Evolutionary conservation across 2,113 vertebrate genomes (phyloP), one percentile per base, ranked within the genome.

Genomic region (Stigmatopora nigra): DNA sequence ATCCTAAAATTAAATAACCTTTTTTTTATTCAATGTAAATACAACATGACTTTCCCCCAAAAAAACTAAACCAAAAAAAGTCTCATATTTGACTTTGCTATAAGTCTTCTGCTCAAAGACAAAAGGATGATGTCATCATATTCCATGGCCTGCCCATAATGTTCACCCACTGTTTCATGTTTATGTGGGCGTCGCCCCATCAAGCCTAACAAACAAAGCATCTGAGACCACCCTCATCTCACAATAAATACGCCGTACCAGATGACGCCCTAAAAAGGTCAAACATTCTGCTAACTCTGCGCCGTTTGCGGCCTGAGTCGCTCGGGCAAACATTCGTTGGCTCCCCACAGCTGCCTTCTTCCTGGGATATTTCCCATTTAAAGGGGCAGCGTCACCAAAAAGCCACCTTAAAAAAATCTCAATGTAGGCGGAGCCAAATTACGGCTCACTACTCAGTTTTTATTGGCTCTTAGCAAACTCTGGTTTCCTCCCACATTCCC

Each of bases 271-370:
- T 38, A 7, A 35, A 53, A 61, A 64, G 66, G 38, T 76, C 80
- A 68, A 67, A 72, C 53, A 14, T 73, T 80, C 69, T 22, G 65
- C 63, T 76, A 78, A 77, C 71, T 53, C 62, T 1, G 56, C 20
- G 36, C 46, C 69, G 71, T 67, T 67, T 65, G 59, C 65, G 65
- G 75, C 71, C 65, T n/a, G n/a, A n/a, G n/a, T 55, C 16, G 41
- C 64, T 62, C 49, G 69, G 69, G 36, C 48, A 80, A 84, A 80
- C 81, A 78, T 31, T 25, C 20, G 31, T 4, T 41, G 73, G 82
- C 72, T 64, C 70, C 73, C 51, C 64, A 44, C 84, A 88, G 81
- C 78, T 88, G 87, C 46, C 70, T 69, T 61, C 80, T 59, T 60
- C 69, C 63, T 80, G 82, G 55, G 72, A 17, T 36, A 49, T 46